phyloP scores from a whole-genome alignment of 2,888 invertebrate species.

The Azorinus chamasolen region DNA sequence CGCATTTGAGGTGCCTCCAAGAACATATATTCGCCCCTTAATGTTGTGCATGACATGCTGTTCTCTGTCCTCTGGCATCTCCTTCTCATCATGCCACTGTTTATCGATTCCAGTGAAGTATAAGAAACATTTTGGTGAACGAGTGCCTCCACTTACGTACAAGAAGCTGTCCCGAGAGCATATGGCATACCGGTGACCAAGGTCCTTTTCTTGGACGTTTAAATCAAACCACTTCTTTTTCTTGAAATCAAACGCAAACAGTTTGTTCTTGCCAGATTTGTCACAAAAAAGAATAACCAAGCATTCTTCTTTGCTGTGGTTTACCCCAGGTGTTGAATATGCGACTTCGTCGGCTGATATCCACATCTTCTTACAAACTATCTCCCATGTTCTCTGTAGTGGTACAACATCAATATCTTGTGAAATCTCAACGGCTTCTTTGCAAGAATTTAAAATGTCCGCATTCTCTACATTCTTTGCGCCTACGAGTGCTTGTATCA shows the following conservation, averaged over 20 bases:
- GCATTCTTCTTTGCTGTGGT: constrained; percentile 14
- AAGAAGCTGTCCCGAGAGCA: constrained; percentile 29
- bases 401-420: background rate
- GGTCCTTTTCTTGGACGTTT: constrained; percentile 8
- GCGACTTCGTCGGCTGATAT: constrained; percentile 6
- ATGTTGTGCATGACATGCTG: constrained; percentile 47
- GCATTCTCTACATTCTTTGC: constrained; percentile 40
- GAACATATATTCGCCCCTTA: constrained; percentile 33
- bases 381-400: constrained; percentile 15
- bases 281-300: constrained; percentile 45
- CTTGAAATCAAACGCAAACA: constrained; percentile 39
- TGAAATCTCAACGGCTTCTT: constrained; percentile 9
- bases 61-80: constrained; percentile 38
- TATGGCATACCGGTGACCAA: constrained; percentile 51
- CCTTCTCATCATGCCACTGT: constrained; percentile 11
- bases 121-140: constrained; percentile 20
- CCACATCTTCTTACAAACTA: constrained; percentile 33
- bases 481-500: constrained; percentile 14
- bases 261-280: constrained; percentile 19
- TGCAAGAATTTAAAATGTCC: constrained; percentile 23
- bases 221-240: constrained; percentile 47
- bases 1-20: constrained; percentile 30
- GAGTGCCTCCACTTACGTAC: constrained; percentile 51
- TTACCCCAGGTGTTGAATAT: background rate
- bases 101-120: constrained; percentile 19